A percentile compares a stretch with the other conserved stretches of the same genome.
Conservation (phyloP, 2,113 vertebrate species). For the cattle (Bos taurus) region ARS-UCD2.0 NC_037339.1:9643001-9643500, state of each 20-base stretch:
- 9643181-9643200: not conserved
- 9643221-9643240: not conserved
- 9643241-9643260: not conserved
- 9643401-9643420: slow-evolving; percentile 39
- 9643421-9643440: slow-evolving; percentile 56
- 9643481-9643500: slow-evolving; percentile 48
- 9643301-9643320: not conserved
- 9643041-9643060: not conserved
- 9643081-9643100: not conserved
- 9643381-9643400: slow-evolving; percentile 41
- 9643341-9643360: not conserved
- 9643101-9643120: not conserved
- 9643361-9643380: slow-evolving; percentile 23
- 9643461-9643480: slow-evolving; percentile 52
- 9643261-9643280: not conserved
- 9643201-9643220: not conserved
- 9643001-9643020: not conserved
- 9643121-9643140: not conserved
- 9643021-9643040: not conserved
- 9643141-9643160: not conserved
- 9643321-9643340: not conserved
- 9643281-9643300: not conserved
- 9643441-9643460: slow-evolving; percentile 35
- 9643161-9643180: not conserved
- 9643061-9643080: not conserved